Base-by-base conservation (phyloP, 2,113 vertebrate species). In the Oreochromis tanganicae region DNA sequence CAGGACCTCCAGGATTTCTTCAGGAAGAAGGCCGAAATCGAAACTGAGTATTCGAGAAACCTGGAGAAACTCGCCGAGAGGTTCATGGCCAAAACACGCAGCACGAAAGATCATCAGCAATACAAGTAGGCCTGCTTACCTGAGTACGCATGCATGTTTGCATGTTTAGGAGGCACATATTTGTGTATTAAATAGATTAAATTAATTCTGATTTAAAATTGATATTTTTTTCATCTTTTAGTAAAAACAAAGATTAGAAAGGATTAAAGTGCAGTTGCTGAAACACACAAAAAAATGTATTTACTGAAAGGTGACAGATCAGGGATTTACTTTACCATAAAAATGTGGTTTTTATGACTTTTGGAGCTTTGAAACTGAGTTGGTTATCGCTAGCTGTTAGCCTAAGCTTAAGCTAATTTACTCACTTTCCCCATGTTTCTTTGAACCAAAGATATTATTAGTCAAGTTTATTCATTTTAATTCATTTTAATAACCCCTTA, bases 1-100 rank as follows among this genome's bases (percentile, higher is more conserved):
- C 99, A 99, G 94, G 99, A 99, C 95, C 96, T 99, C 93, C 99
- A 99, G 96, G 99, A 99, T 96, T 99, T 99, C 97, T 99, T 99
- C 97, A 97, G 99, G 80, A 99, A 99, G 96, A 99, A 99, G 96
- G 96, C 99, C 0, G 99, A 99, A 95, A 99, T 99, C 16, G 98
- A 99, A 93, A 98, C 98, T 81, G 99, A 99, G 91, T 99, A 99
- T 88, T 99, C 98, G 4, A 96, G 98, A 80, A 99, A 98, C 95
- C 96, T 99, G 96, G 99, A 99, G 96, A 99, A 99, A 95, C 96
- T 99, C 56, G 98, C 98, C 0, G 99, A 99, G 94, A 97, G 99
- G 88, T 99, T 99, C 96, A 97, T 99, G 97, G 98, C 99, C 94
- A 99, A 99, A 94, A 99, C 99, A 0, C 98, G 99, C 88, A 99